Evolutionary conservation across 2,888 invertebrate species (phyloP).

Genomic region (Metalampra italica): DNA sequence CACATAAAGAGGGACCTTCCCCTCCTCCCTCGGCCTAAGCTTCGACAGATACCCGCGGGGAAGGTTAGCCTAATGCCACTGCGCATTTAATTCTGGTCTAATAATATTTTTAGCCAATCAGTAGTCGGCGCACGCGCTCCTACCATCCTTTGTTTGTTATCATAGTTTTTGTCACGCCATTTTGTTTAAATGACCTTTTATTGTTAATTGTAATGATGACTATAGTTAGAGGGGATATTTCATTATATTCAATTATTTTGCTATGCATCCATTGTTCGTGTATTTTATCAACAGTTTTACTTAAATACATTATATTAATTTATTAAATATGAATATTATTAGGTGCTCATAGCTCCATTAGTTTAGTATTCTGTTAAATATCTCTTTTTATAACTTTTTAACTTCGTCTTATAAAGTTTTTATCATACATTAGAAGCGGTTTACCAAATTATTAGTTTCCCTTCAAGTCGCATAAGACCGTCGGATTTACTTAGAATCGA

Average conservation of each 20-base stretch:
- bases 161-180: conserved; percentile 42
- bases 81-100: background rate
- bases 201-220: conserved; percentile 13
- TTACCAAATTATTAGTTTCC: background rate
- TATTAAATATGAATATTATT: too few species aligned
- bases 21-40: too few species aligned
- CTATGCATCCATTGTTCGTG: conserved; percentile 7
- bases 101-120: conserved; percentile 70
- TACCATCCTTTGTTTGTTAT: conserved; percentile 59
- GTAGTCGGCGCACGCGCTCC: conserved; percentile 50
- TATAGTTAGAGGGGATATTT: background rate
- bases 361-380: too few species aligned
- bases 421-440: background rate
- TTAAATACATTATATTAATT: too few species aligned
- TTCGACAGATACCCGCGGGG: background rate
- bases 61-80: background rate
- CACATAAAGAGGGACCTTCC: conserved; percentile 9
- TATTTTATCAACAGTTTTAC: conserved; percentile 3
- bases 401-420: too few species aligned
- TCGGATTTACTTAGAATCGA: conserved; percentile 46
- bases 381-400: too few species aligned
- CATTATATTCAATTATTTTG: conserved; percentile 1
- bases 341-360: too few species aligned
- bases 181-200: conserved; percentile 47
- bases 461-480: conserved; percentile 28